phyloP scores from a whole-genome alignment of 1,140 invertebrate genomes.

The Lordiphosa clarofinis region DNA sequence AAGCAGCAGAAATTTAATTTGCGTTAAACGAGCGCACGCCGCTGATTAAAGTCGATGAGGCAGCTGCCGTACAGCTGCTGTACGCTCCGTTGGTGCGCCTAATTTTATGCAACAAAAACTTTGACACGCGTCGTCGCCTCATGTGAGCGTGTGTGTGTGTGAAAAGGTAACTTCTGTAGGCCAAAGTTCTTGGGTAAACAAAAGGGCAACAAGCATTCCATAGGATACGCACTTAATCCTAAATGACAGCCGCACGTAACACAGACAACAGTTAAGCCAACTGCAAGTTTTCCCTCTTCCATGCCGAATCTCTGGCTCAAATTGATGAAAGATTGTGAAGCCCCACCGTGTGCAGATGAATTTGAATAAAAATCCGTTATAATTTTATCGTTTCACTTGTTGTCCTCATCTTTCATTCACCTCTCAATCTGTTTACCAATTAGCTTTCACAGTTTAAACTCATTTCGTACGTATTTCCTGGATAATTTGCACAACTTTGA shows the following conservation, averaged over 20 bases:
- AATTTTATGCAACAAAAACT: slow-evolving; percentile 72
- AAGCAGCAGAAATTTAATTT: slow-evolving; percentile 65
- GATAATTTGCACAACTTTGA: not conserved
- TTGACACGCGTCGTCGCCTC: slow-evolving; percentile 68
- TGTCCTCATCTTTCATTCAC: no score
- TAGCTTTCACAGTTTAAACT: not conserved
- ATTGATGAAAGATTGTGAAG: slow-evolving; percentile 48
- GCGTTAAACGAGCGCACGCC: slow-evolving; percentile 73
- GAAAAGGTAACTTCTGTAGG: slow-evolving; percentile 55
- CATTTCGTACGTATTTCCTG: slow-evolving; percentile 13
- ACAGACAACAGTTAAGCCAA: slow-evolving; percentile 61
- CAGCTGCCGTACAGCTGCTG: slow-evolving; percentile 18
- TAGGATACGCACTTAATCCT: slow-evolving; percentile 67
- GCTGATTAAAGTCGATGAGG: slow-evolving; percentile 63
- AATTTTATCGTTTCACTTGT: no score
- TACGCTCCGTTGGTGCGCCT: slow-evolving; percentile 23
- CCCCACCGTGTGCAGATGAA: slow-evolving; percentile 25
- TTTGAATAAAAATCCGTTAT: no score
- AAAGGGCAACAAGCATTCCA: slow-evolving; percentile 43
- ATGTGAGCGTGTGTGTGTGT: slow-evolving; percentile 23
- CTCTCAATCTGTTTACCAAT: no score
- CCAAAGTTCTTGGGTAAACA: slow-evolving; percentile 52
- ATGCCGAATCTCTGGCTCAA: slow-evolving; percentile 8
- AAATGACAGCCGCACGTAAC: slow-evolving; percentile 63
- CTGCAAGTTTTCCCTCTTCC: slow-evolving; percentile 49